Evolutionary conservation across 2,888 invertebrate species (phyloP).

Genomic region (Parnassius orleans): DNA sequence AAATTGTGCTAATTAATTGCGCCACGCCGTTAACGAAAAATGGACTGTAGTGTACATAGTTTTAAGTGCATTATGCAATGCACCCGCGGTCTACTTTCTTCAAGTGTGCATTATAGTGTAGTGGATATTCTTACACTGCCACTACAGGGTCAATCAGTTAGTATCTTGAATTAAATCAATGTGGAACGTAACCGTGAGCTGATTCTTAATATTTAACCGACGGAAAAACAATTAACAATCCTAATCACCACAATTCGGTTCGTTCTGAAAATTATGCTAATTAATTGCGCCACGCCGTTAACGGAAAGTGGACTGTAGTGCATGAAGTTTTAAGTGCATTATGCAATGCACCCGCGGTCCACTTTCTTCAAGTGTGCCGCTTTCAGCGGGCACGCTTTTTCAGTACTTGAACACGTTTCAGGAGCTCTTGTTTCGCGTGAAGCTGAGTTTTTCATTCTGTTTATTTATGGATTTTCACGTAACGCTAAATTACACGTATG

Average conservation of each 20-base stretch:
- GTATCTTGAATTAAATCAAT: neutral
- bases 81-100: slow-evolving; percentile 9
- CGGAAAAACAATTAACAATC: neutral
- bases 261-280: neutral
- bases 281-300: neutral
- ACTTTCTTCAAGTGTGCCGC: slow-evolving; percentile 7
- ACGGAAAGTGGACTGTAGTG: neutral
- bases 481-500: too few species aligned
- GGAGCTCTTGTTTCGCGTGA: slow-evolving; percentile 6
- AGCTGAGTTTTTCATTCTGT: neutral
- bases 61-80: slow-evolving; percentile 2
- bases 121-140: too few species aligned
- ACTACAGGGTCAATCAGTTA: too few species aligned
- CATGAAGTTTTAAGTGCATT: neutral
- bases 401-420: slow-evolving; percentile 21
- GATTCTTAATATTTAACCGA: neutral
- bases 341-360: slow-evolving; percentile 5
- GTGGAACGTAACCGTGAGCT: neutral
- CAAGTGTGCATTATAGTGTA: neutral
- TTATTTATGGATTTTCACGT: too few species aligned
- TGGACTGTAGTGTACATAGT: neutral
- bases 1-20: slow-evolving; percentile 5
- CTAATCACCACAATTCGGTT: neutral
- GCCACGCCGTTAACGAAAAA: neutral
- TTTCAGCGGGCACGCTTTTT: slow-evolving; percentile 4